These are phyloP conservation scores for Hippocampus guttulatus DNA, from an alignment of 2,113 vertebrate genomes.

Conservation along the genomic window DNA sequence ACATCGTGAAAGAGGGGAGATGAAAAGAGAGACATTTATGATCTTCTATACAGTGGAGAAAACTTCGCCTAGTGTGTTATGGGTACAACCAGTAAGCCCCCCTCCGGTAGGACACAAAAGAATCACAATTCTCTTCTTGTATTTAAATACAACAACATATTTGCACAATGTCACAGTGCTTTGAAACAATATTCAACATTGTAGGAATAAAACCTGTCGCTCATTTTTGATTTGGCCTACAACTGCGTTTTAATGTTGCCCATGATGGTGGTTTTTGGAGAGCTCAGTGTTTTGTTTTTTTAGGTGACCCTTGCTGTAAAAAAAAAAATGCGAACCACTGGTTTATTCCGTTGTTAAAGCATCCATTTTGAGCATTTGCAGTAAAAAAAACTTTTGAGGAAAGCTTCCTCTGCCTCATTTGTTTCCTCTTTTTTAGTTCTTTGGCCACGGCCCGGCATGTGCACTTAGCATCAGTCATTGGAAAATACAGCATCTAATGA, in stretches of 20 bases:
- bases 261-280: neutral
- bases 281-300: neutral
- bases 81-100: neutral
- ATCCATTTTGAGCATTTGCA: neutral
- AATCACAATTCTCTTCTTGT: too few species aligned
- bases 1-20: too few species aligned
- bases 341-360: neutral
- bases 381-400: neutral
- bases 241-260: neutral
- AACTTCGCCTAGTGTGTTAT: neutral
- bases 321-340: neutral
- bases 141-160: neutral
- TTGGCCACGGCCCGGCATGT: neutral
- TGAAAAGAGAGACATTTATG: too few species aligned
- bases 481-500: constrained; percentile 48
- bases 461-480: neutral
- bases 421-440: neutral
- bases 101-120: neutral
- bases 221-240: neutral
- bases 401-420: neutral
- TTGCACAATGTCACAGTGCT: neutral
- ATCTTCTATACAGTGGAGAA: too few species aligned
- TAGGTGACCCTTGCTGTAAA: neutral
- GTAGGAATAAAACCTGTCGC: too few species aligned
- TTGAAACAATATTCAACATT: neutral